Conservation (phyloP, 2,113 vertebrate genomes). For the Onychostoma macrolepis region DNA sequence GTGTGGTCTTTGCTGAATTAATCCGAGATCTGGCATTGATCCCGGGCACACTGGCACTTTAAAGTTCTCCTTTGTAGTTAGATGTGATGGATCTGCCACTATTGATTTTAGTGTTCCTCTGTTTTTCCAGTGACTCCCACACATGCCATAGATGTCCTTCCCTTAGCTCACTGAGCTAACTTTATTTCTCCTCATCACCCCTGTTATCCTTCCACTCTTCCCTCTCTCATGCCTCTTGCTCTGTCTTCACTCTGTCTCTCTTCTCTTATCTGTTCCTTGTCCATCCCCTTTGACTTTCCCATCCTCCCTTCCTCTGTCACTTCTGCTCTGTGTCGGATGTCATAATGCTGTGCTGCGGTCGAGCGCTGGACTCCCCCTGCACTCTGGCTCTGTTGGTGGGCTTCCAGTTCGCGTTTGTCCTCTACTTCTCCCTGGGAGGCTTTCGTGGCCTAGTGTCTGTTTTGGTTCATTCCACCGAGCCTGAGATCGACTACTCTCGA, state of each 20-base stretch:
- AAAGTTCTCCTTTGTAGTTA: slow-evolving; percentile 4
- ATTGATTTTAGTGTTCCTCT: slow-evolving; percentile 33
- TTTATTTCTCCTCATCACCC: slow-evolving; percentile 41
- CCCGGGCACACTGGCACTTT: not conserved
- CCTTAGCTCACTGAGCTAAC: slow-evolving; percentile 53
- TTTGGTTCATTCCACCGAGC: slow-evolving; percentile 81
- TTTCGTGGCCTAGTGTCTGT: slow-evolving; percentile 89
- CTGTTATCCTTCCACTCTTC: slow-evolving; percentile 40
- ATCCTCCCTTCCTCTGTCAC: slow-evolving; percentile 5
- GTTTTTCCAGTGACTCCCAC: slow-evolving; percentile 52
- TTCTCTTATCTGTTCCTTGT: slow-evolving; percentile 21
- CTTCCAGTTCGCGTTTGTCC: slow-evolving; percentile 94
- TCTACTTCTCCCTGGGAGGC: slow-evolving; percentile 92
- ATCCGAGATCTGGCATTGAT: not conserved
- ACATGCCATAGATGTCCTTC: slow-evolving; percentile 59
- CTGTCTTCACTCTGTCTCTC: slow-evolving; percentile 26
- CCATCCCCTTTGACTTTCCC: not conserved
- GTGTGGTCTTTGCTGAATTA: not conserved
- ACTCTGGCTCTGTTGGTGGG: slow-evolving; percentile 88
- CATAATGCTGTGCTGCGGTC: slow-evolving; percentile 73
- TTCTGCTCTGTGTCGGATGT: not conserved
- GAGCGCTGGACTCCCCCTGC: slow-evolving; percentile 83
- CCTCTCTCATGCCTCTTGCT: slow-evolving; percentile 16
- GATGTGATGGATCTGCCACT: slow-evolving; percentile 18
- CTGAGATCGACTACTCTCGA: slow-evolving; percentile 87